Evolutionary conservation across 2,113 vertebrate genomes (phyloP).

Genomic region (Dipodomys ordii): DNA sequence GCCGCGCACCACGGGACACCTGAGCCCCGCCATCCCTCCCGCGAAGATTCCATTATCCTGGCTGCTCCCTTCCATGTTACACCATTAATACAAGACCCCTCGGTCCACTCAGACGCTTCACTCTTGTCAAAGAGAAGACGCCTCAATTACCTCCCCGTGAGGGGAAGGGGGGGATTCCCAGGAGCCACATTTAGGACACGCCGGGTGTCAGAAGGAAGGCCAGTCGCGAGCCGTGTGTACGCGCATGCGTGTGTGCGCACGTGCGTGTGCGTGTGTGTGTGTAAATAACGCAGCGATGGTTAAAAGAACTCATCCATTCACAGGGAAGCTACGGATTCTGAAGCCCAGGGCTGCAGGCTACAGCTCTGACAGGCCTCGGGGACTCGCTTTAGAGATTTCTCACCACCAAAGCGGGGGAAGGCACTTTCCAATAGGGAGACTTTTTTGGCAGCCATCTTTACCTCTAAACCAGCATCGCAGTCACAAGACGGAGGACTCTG

Average conservation of each 20-base stretch:
- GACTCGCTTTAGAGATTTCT: background rate
- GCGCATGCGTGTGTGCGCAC: too few relatives aligned
- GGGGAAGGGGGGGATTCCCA: background rate
- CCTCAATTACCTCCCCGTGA: constrained; percentile 34
- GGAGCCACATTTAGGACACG: constrained; percentile 19
- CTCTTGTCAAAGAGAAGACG: background rate
- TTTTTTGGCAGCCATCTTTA: too few relatives aligned
- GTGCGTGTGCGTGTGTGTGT: too few relatives aligned
- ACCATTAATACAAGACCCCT: background rate
- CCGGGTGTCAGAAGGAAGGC: background rate
- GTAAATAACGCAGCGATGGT: background rate
- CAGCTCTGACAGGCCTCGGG: background rate
- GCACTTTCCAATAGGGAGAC: background rate
- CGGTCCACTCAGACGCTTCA: background rate
- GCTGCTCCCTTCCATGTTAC: background rate
- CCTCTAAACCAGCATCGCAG: too few relatives aligned
- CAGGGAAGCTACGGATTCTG: background rate
- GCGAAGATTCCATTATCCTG: background rate
- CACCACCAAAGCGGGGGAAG: background rate
- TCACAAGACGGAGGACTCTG: background rate
- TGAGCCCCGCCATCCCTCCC: background rate
- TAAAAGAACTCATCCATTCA: background rate
- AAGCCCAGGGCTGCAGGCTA: background rate
- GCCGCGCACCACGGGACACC: background rate
- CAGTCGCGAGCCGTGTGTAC: background rate